These are phyloP conservation scores for Drosophila grimshawi DNA, from an alignment of 1,140 invertebrate species.

Conservation along the genomic window DNA sequence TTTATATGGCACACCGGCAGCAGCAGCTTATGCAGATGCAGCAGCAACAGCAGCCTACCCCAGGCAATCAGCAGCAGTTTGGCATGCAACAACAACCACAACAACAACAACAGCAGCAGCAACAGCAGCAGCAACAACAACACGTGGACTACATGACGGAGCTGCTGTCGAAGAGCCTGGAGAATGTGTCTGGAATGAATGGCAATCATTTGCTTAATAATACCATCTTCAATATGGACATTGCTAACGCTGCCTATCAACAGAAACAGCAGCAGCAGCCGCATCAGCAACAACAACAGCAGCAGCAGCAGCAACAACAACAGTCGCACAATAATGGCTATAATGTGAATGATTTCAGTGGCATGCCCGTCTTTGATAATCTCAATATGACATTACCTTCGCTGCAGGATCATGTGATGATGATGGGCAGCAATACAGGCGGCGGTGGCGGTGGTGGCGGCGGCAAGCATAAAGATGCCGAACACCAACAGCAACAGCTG, in stretches of 20 bases:
- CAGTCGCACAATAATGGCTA: conserved; percentile 77
- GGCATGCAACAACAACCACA: conserved; percentile 40
- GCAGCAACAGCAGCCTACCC: conserved; percentile 50
- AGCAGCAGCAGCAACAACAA: conserved; percentile 65
- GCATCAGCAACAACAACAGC: conserved; percentile 57
- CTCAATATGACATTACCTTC: conserved; percentile 51
- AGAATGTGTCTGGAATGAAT: conserved; percentile 74
- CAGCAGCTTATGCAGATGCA: conserved; percentile 61
- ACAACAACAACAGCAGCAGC: conserved; percentile 32
- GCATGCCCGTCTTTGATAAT: conserved; percentile 59
- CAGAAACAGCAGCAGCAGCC: conserved; percentile 57
- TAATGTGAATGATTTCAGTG: conserved; percentile 67
- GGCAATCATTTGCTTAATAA: conserved; percentile 74
- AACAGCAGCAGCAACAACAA: conserved; percentile 74
- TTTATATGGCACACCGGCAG: conserved; percentile 69
- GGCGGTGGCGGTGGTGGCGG: conserved; percentile 83
- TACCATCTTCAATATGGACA: conserved; percentile 66
- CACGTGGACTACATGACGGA: conserved; percentile 76
- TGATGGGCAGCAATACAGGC: conserved; percentile 34
- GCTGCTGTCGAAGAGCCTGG: conserved; percentile 65
- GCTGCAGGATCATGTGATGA: conserved; percentile 56
- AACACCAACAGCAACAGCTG: conserved; percentile 20
- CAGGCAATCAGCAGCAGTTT: conserved; percentile 43
- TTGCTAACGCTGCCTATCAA: conserved; percentile 54
- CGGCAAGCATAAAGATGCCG: conserved; percentile 25